Base-by-base conservation (phyloP, 2,888 invertebrate genomes). In the Cordilura impudica region DNA sequence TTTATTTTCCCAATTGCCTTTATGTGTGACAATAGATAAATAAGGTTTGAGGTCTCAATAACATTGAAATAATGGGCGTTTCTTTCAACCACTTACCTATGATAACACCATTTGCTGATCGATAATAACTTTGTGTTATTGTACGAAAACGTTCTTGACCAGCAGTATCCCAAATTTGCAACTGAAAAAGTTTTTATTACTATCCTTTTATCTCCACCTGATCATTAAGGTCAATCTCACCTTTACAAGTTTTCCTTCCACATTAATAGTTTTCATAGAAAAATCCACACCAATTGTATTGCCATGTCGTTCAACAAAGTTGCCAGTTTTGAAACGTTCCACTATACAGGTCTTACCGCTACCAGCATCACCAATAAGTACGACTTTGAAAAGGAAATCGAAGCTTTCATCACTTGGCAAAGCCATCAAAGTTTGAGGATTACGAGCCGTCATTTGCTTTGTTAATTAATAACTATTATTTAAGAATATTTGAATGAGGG, bases 211-310 rank as follows among this genome's bases (percentile, higher is more conserved):
- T 19, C 1, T 1, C 1, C 4, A 0, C 12, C 19, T n/a, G n/a
- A n/a, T n/a, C n/a, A n/a, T n/a, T n/a, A n/a, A n/a, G n/a, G n/a
- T 12, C 1, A 35, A n/a, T 61, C 69, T 74, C 91, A 98, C 97
- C 94, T 98, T 98, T 84, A 98, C 95, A 91, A 95, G 95, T 90
- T 98, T 98, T 65, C 96, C 96, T 89, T 98, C 98, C 56, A 98
- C 94, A 83, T 95, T 92, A 45, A 98, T 93, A 66, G 98, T 98
- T 93, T 98, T 98, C 98, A 98, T 98, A 79, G 98, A 98, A 91
- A 98, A 98, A 91, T 98, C 98, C 71, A 98, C 98, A 81, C 98
- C 98, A 88, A 98, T 98, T 56, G 98, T 98, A 88, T 96, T 98
- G 75, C 97, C 97, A 91, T 98, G 97, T 83, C 96, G 92, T 91